Percentiles rank a stretch among this genome's conserved stretches.
Conservation (phyloP, 2,797 vertebrate species). For the Poecilia gillii region DNA sequence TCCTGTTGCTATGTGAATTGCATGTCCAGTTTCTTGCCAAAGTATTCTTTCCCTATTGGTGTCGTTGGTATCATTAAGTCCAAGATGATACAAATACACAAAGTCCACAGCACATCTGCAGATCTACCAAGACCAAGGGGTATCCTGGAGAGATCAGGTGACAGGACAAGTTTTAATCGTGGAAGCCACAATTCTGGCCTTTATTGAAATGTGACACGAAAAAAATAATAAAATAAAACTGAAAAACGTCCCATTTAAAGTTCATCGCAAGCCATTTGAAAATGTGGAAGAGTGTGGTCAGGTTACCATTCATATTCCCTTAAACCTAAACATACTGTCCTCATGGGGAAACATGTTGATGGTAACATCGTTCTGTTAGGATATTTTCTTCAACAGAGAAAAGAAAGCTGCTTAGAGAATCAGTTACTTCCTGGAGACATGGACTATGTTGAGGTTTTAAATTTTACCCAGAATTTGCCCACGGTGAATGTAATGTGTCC, state of each 20-base stretch:
- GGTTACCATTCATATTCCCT: background rate
- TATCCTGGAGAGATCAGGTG: background rate
- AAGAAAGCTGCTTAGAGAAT: background rate
- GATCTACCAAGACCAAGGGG: background rate
- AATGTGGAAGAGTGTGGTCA: background rate
- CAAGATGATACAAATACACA: background rate
- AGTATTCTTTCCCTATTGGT: background rate
- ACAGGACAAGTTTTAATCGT: background rate
- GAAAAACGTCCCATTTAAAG: background rate
- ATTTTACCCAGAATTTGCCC: too few species aligned
- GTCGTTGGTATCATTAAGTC: background rate
- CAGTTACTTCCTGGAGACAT: too few species aligned
- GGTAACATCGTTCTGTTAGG: background rate
- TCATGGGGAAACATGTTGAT: background rate
- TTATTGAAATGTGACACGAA: background rate
- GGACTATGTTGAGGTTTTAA: too few species aligned
- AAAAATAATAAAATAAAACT: background rate
- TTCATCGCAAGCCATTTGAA: background rate
- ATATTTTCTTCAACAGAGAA: background rate
- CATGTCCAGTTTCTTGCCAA: slow-evolving; percentile 8
- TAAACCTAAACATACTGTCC: background rate
- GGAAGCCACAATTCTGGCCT: background rate
- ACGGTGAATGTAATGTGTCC: too few species aligned
- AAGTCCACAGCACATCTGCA: background rate
- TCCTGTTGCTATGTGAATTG: background rate